Evolutionary conservation across 2,113 vertebrate genomes (phyloP).

Genomic region (Grallaria varia): DNA sequence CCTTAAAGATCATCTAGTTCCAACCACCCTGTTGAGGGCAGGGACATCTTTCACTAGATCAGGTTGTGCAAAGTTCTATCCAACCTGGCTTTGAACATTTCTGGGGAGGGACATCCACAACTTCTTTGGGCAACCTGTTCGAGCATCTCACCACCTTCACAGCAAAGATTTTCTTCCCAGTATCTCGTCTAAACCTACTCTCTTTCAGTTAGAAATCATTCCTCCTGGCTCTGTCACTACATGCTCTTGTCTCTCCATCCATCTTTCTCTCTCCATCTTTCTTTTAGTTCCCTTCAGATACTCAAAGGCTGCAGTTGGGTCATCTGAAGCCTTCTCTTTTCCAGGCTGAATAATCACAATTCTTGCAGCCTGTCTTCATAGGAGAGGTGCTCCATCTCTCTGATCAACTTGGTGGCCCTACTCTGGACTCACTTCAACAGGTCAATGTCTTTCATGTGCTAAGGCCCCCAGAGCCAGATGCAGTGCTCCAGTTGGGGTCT

Average conservation of each 20-base stretch:
- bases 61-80: not conserved
- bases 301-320: not conserved
- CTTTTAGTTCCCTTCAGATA: not conserved
- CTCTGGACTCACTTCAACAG: not conserved
- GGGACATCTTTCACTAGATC: too few species aligned
- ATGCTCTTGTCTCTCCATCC: too few species aligned
- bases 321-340: not conserved
- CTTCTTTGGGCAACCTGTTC: not conserved
- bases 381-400: not conserved
- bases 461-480: not conserved
- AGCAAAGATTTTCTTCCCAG: not conserved
- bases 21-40: not conserved
- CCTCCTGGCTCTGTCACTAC: not conserved
- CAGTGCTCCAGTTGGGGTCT: not conserved
- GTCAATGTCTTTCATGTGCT: fast-evolving
- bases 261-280: not conserved
- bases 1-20: not conserved
- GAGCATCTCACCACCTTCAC: not conserved
- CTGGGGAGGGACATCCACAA: fast-evolving
- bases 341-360: not conserved
- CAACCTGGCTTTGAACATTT: not conserved
- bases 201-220: not conserved
- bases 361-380: not conserved
- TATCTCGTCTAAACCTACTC: not conserved
- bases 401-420: not conserved